Base-by-base conservation (phyloP, 2,797 vertebrate species). In the Avahi laniger region DNA sequence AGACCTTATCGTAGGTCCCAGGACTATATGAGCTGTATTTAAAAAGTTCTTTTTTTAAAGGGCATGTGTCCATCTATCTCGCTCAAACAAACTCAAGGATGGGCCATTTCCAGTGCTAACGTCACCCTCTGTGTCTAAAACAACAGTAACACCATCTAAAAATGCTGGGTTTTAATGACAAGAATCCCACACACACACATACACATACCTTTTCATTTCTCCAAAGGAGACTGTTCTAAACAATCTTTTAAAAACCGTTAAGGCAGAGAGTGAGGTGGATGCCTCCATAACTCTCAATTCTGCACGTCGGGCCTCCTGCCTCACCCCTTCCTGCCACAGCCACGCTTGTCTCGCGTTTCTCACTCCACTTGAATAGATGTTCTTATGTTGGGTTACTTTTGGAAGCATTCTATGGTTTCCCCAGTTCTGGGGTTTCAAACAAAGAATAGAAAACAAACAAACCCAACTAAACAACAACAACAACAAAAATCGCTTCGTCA, bases 91-190 rank as follows among this genome's bases (percentile, higher is more conserved):
- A 89, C 76, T 84, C 78, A 80, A 46, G n/a, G 57, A 28, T 35
- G 63, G 38, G 38, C 73, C 20, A 10, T 70, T 89, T 84, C 78
- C 26, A 67, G 59, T 2, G 75, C 38, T 35, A 11, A 52, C 22
- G 13, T 89, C 10, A 52, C 20, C 26, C 14, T 28, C 14, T 28
- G 41, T 13, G 2, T 65, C 48, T 96, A 59, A 91, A 91, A 95
- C 57, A 48, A 52, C 18, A 50, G 17, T 43, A 87, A 41, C 28
- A 35, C 43, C 2, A 13, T 82, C 75, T 89, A 84, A 81, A 94
- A 95, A 80, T 63, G 22, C 13, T 69, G 48, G 41, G 22, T 57
- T 61, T 96, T 73, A 84, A 76, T 96, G 35, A 92, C 46, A 94
- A 78, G 38, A 50, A 28, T 93, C 59, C 10, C 38, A 12, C 83